Conservation (phyloP, 2,888 invertebrate species). For the Mylabris sibirica region DNA sequence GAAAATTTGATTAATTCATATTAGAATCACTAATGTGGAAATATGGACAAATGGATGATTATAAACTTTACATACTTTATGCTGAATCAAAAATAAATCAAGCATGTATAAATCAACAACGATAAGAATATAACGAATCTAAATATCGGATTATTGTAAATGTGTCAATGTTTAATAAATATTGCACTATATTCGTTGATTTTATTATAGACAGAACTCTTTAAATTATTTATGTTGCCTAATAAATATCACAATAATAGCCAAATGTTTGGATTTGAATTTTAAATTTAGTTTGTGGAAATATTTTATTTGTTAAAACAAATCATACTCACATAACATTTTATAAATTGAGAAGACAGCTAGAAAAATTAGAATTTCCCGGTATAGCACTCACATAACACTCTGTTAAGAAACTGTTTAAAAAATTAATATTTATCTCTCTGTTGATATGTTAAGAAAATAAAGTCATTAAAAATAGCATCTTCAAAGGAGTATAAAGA, state of each 20-base stretch:
- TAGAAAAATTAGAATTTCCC: conserved; percentile 22
- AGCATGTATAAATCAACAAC: neutral
- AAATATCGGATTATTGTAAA: neutral
- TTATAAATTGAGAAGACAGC: conserved; percentile 31
- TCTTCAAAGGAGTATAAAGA: conserved; percentile 28
- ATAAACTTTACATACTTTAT: neutral
- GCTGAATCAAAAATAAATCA: neutral
- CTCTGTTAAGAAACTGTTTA: conserved; percentile 5
- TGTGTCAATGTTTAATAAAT: neutral
- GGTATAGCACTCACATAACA: conserved; percentile 33
- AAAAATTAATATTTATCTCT: neutral
- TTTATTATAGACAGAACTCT: neutral
- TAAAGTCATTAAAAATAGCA: conserved; percentile 22
- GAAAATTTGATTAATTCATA: conserved; percentile 5
- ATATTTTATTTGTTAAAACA: neutral
- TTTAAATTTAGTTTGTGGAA: neutral
- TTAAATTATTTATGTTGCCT: neutral
- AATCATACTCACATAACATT: conserved; percentile 37
- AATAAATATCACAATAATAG: neutral
- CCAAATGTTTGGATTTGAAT: neutral
- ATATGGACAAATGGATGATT: neutral
- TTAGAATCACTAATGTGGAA: neutral
- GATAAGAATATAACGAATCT: neutral
- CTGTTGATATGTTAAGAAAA: neutral
- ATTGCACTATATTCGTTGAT: neutral